These are phyloP conservation scores for Sebastiscus albofasciatus DNA, from an alignment of 2,797 vertebrate species.

Conservation along the genomic window DNA sequence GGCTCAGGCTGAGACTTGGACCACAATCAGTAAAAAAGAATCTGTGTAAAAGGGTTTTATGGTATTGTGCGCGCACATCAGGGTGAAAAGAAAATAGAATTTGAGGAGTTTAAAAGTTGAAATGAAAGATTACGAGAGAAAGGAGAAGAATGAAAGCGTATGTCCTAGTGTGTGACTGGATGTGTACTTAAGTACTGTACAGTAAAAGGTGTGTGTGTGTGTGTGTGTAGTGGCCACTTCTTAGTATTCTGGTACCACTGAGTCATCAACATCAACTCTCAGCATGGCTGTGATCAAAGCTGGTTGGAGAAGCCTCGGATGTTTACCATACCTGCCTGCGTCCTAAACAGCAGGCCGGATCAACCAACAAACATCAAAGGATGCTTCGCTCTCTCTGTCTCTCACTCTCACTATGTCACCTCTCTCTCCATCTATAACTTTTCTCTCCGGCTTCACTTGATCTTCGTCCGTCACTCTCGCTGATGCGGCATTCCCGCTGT, in stretches of 20 bases:
- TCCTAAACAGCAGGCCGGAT: constrained; percentile 69
- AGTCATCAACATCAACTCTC: constrained; percentile 63
- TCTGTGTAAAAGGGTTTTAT: constrained; percentile 15
- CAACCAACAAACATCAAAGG: constrained; percentile 66
- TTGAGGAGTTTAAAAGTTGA: constrained; percentile 18
- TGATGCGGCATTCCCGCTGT: constrained; percentile 19
- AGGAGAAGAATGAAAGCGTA: background rate
- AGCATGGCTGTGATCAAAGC: constrained; percentile 71
- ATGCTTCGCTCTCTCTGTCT: constrained; percentile 10
- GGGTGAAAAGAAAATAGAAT: background rate
- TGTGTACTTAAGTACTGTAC: background rate
- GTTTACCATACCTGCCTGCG: constrained; percentile 69
- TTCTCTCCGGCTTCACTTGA: constrained; percentile 48
- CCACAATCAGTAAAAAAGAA: constrained; percentile 3
- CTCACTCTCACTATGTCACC: constrained; percentile 23
- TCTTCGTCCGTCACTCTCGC: constrained; percentile 40
- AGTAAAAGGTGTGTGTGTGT: background rate
- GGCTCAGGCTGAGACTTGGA: constrained; percentile 3
- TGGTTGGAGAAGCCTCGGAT: constrained; percentile 52
- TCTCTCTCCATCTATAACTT: constrained; percentile 23
- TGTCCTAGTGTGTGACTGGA: background rate
- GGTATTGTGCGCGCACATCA: background rate
- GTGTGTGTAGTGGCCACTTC: constrained; percentile 16
- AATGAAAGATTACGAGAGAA: constrained; percentile 13
- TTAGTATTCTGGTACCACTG: constrained; percentile 53